Base-by-base conservation (phyloP, 2,888 invertebrate genomes). In the Phragmatobia fuliginosa region DNA sequence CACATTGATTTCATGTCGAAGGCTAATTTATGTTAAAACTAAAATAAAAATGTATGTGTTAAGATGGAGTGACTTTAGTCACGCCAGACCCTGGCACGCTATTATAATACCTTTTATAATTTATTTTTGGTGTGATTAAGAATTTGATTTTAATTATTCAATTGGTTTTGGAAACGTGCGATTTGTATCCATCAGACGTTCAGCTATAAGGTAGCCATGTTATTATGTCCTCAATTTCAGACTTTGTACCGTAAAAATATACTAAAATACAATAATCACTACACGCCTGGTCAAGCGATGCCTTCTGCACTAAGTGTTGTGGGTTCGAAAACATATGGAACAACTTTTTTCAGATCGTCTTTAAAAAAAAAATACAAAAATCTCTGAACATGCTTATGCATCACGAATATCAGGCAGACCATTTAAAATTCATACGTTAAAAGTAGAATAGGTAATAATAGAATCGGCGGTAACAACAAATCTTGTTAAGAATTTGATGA, bases 1-100 rank as follows among this genome's bases (percentile, higher is more conserved):
- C 61, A 62, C 70, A 72, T 77, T 49, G 73, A 73, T 79, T 69
- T 58, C 81, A 83, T 82, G 81, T 74, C 74, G 71, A 77, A 76
- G 67, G 62, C 69, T 72, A 82, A 81, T 82, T 56, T 79, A 82
- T 72, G 65, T 74, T 72, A 45, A 32, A 68, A 72, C 70, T 25
- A 28, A 60, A 66, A 74, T 68, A 79, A 74, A 73, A 75, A 79
- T 76, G 79, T 76, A 83, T 68, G 80, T 76, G 82, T 68, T 79
- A 73, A 80, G 83, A 81, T 78, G 68, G 72, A 88, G 80, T 88
- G 87, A 83, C 69, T 81, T 87, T 85, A 83, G 87, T 88, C 87
- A 88, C 87, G 87, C 80, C 74, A 86, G 58, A 68, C 25, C 63
- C 72, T 75, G 78, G 79, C 88, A 87, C 88, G 87, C 83, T 70